Conservation (phyloP, 2,113 vertebrate genomes). For the Psittacus erithacus region DNA sequence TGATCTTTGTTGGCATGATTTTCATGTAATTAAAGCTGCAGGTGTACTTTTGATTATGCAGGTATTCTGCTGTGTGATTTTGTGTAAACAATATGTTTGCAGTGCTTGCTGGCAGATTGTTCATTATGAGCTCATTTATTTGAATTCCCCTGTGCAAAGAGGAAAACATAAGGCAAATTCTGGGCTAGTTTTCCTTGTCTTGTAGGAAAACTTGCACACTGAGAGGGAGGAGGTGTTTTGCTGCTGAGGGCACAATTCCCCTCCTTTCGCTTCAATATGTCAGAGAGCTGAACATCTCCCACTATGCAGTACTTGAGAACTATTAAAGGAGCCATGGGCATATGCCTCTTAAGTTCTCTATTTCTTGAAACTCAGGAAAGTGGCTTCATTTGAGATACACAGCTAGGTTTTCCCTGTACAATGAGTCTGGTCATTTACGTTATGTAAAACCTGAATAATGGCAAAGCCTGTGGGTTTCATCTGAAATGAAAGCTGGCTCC, state of each 20-base stretch:
- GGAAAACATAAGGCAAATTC: slow-evolving; percentile 2
- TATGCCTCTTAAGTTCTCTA: not conserved
- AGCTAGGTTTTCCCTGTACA: not conserved
- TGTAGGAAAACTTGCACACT: not conserved
- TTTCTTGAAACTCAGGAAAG: not conserved
- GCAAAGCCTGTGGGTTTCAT: not conserved
- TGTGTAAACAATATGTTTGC: slow-evolving; percentile 1
- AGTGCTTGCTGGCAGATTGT: slow-evolving; percentile 11
- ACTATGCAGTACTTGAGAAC: not conserved
- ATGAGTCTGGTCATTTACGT: not conserved
- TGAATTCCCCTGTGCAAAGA: not conserved
- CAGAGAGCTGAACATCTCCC: not conserved
- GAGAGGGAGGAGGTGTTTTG: not conserved
- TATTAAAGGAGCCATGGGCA: not conserved
- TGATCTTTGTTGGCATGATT: not conserved
- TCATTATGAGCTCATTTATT: slow-evolving; percentile 62
- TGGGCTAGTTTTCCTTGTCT: not conserved
- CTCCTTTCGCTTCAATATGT: not conserved
- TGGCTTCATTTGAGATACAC: not conserved
- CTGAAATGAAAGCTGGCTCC: not conserved
- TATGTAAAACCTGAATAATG: not conserved
- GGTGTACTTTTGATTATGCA: slow-evolving; percentile 27
- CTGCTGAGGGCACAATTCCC: not conserved
- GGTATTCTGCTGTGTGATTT: slow-evolving; percentile 19
- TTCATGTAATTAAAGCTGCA: slow-evolving; percentile 46